Evolutionary conservation across 2,797 vertebrate species (phyloP).

Genomic region (Ispidina lecontei): DNA sequence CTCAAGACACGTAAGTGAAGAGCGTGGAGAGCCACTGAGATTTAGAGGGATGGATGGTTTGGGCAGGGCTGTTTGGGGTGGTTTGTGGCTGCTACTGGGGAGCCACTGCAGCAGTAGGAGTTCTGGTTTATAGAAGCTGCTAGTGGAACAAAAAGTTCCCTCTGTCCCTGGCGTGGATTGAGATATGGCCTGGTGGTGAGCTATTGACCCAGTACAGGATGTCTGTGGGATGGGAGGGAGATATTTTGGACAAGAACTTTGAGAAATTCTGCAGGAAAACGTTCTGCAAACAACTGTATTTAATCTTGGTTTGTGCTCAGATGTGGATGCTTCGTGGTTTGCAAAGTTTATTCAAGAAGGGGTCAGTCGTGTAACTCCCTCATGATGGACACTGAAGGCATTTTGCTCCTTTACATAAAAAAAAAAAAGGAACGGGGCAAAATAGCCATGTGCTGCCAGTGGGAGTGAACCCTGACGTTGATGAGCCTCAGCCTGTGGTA

Average conservation of each 20-base stretch:
- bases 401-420: neutral
- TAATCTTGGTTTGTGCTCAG: constrained; percentile 4
- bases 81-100: neutral
- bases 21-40: fast-evolving
- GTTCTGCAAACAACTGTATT: constrained; percentile 39
- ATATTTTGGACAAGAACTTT: constrained; percentile 31
- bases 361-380: neutral
- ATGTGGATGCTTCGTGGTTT: constrained; percentile 50
- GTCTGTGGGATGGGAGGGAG: constrained; percentile 56
- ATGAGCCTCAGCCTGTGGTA: constrained; percentile 4
- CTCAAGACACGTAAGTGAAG: neutral
- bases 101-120: neutral
- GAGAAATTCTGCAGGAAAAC: constrained; percentile 23
- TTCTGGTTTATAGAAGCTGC: neutral
- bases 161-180: neutral
- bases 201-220: constrained; percentile 61
- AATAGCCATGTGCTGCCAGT: neutral
- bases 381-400: neutral
- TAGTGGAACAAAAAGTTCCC: constrained; percentile 34
- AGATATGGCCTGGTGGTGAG: neutral
- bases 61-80: neutral
- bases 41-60: neutral
- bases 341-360: constrained; percentile 29
- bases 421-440: neutral
- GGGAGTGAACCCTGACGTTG: constrained; percentile 7